Percentiles rank a stretch among this genome's conserved stretches.
Evolutionary conservation across 2,888 invertebrate genomes (phyloP).

Genomic region (Cheilosia vernalis): DNA sequence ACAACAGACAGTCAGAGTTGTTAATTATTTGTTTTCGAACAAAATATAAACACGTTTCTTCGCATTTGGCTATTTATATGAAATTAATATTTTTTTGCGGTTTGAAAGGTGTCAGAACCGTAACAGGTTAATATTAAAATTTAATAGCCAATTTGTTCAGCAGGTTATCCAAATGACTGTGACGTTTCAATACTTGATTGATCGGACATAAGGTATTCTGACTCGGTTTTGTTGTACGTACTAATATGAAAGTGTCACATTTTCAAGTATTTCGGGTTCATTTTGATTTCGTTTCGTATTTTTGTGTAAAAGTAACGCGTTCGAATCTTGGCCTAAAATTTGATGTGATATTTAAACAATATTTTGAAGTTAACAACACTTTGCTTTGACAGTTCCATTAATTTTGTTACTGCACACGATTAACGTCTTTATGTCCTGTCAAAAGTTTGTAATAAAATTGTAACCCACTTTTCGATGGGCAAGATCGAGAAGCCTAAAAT

Average conservation of each 20-base stretch:
- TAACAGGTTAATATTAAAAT: slow-evolving; percentile 4
- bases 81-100: slow-evolving; percentile 1
- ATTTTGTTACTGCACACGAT: no score
- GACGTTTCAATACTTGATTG: neutral
- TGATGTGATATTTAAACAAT: no score
- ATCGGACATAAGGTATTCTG: neutral
- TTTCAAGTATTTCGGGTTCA: neutral
- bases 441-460: no score
- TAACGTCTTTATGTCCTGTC: no score
- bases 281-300: neutral
- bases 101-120: slow-evolving; percentile 17
- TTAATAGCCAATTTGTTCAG: neutral
- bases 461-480: no score
- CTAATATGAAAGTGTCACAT: neutral
- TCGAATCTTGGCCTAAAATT: neutral
- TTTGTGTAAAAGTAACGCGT: neutral
- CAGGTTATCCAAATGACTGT: slow-evolving; percentile 10
- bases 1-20: neutral
- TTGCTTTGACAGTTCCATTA: no score
- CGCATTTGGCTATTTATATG: neutral
- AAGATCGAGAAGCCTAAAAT: no score
- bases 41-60: neutral
- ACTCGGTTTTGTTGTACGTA: neutral
- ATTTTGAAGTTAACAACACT: no score
- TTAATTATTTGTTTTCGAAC: slow-evolving; percentile 6